Percentiles rank a stretch among this genome's conserved stretches.
These are phyloP conservation scores for Romanogobio albipinnatus DNA, from an alignment of 2,113 vertebrate species.

Conservation along the genomic window DNA sequence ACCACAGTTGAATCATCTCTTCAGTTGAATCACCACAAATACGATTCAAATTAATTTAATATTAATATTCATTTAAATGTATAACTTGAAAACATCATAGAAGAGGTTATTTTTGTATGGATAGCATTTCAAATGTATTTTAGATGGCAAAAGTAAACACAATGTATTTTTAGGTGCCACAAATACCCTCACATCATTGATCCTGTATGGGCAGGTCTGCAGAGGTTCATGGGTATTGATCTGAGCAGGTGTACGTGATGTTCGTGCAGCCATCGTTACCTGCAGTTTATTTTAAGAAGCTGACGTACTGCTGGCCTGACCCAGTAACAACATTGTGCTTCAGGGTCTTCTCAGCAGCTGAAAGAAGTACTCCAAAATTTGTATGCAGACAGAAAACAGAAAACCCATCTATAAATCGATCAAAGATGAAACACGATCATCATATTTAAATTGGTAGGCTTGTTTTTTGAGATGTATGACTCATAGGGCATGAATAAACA, in stretches of 20 bases:
- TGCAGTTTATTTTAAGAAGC: slow-evolving; percentile 24
- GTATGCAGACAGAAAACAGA: slow-evolving; percentile 24
- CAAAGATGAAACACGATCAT: slow-evolving; percentile 8
- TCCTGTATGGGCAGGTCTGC: not conserved
- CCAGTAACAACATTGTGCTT: slow-evolving; percentile 36
- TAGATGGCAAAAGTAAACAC: not conserved
- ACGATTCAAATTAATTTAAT: not conserved
- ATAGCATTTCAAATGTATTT: not conserved
- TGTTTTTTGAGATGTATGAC: slow-evolving; percentile 12
- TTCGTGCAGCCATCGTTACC: slow-evolving; percentile 3
- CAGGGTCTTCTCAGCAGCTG: not conserved
- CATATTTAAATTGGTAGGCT: not conserved
- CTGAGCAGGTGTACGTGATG: slow-evolving; percentile 22
- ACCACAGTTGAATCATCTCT: no score
- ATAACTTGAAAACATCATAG: not conserved
- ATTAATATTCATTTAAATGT: not conserved
- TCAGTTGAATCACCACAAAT: not conserved
- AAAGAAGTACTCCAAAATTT: slow-evolving; percentile 17
- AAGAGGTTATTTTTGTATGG: not conserved
- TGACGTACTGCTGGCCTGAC: slow-evolving; percentile 1
- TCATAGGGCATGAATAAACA: slow-evolving; percentile 17
- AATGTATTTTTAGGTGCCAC: not conserved
- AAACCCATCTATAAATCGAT: slow-evolving; percentile 40
- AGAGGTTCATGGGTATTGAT: not conserved
- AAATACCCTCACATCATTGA: not conserved